phyloP scores from a whole-genome alignment of 2,797 vertebrate species.

The Tiaroga cobitis region DNA sequence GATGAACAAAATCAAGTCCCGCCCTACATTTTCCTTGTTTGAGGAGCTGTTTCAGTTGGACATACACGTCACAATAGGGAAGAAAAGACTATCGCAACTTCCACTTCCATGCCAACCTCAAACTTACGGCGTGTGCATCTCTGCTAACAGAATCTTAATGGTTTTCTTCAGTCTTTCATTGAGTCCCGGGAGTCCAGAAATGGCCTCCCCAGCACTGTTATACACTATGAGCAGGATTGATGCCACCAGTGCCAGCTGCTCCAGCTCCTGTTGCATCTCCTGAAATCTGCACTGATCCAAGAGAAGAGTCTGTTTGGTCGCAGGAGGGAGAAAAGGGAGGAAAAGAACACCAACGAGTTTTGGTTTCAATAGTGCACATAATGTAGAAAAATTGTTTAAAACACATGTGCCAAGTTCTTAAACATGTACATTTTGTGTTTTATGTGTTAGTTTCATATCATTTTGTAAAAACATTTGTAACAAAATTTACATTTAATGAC shows the following conservation, averaged over 20 bases:
- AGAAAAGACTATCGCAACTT: background rate
- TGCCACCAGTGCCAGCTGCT: slow-evolving; percentile 81
- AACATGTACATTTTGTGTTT: background rate
- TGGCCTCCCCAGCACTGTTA: slow-evolving; percentile 81
- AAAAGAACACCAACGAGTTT: background rate
- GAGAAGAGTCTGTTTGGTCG: slow-evolving; percentile 83
- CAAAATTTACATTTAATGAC: background rate
- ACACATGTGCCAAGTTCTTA: background rate
- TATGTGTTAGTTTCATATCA: background rate
- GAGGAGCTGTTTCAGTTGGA: background rate
- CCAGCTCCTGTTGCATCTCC: slow-evolving; percentile 87
- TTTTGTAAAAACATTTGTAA: background rate
- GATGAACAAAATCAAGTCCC: background rate
- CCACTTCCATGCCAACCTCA: background rate
- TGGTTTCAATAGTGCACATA: background rate
- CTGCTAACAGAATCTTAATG: slow-evolving; percentile 82
- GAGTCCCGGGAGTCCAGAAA: slow-evolving; percentile 83
- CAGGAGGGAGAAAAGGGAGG: background rate
- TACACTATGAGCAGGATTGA: slow-evolving; percentile 88
- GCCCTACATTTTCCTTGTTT: background rate
- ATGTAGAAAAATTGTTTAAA: background rate
- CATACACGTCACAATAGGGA: background rate
- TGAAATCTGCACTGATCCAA: slow-evolving; percentile 94
- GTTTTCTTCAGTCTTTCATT: slow-evolving; percentile 86
- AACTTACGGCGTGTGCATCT: slow-evolving; percentile 87